Conservation (phyloP, 2,797 vertebrate species). For the Enteromius treurensis region DNA sequence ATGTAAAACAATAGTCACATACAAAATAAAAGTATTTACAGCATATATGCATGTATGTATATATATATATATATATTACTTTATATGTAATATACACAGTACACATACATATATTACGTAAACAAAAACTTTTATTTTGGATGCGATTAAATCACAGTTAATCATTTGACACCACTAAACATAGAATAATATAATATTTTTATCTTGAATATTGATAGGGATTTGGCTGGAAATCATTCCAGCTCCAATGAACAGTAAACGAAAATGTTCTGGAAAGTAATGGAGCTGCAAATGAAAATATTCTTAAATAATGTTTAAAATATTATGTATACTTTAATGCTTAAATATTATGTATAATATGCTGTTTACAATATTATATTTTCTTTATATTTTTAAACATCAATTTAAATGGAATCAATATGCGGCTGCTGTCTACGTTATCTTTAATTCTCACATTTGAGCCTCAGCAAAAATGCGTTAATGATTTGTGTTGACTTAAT, state of each 20-base stretch:
- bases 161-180: too few relatives aligned
- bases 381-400: slow-evolving; percentile 13
- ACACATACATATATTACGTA: too few relatives aligned
- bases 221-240: neutral
- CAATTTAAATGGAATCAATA: neutral
- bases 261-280: neutral
- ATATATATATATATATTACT: too few relatives aligned
- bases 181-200: too few relatives aligned
- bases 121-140: too few relatives aligned
- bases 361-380: neutral
- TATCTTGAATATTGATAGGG: neutral
- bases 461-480: slow-evolving; percentile 45
- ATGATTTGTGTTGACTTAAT: slow-evolving; percentile 56
- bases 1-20: too few relatives aligned
- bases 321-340: neutral
- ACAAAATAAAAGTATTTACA: too few relatives aligned
- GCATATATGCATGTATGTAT: too few relatives aligned
- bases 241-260: neutral
- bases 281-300: neutral
- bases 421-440: slow-evolving; percentile 19
- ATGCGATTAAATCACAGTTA: too few relatives aligned
- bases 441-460: slow-evolving; percentile 47
- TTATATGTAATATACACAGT: too few relatives aligned
- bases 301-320: neutral
- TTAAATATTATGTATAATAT: neutral